Evolutionary conservation across 2,113 vertebrate species (phyloP).

Genomic region (Alligator mississippiensis): DNA sequence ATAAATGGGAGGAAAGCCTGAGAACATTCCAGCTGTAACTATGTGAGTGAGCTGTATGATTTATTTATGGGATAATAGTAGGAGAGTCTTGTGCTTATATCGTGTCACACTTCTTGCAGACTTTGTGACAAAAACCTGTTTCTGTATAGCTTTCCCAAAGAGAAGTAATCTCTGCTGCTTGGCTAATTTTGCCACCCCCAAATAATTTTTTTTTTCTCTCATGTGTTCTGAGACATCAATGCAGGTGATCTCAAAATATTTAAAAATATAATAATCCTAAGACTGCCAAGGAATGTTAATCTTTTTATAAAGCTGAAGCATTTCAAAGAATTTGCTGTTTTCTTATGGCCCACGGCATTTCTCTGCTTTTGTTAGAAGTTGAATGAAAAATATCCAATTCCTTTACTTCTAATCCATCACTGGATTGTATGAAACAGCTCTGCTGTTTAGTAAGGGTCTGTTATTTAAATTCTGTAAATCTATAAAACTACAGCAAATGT

Average conservation of each 20-base stretch:
- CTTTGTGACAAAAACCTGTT: neutral
- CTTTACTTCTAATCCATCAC: conserved; percentile 31
- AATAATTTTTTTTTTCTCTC: neutral
- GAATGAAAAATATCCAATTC: conserved; percentile 22
- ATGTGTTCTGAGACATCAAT: neutral
- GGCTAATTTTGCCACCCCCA: neutral
- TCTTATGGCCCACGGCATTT: conserved; percentile 16
- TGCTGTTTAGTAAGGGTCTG: conserved; percentile 15
- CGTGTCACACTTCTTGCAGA: neutral
- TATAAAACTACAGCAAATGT: neutral
- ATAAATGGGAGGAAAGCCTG: neutral
- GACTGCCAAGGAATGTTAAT: neutral
- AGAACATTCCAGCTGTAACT: neutral
- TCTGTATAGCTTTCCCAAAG: neutral
- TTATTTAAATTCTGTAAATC: conserved; percentile 11
- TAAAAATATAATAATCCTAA: conserved; percentile 32
- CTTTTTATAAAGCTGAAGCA: conserved; percentile 50
- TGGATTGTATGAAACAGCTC: neutral
- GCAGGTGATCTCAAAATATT: neutral
- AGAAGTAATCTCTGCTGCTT: neutral
- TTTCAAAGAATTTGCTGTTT: conserved; percentile 19
- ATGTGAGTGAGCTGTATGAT: neutral
- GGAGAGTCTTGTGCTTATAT: neutral
- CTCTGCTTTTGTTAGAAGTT: conserved; percentile 27
- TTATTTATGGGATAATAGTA: neutral